Evolutionary conservation across 2,113 vertebrate species (phyloP), one percentile per base, ranked within the genome.

Genomic region (Anolis carolinensis): DNA sequence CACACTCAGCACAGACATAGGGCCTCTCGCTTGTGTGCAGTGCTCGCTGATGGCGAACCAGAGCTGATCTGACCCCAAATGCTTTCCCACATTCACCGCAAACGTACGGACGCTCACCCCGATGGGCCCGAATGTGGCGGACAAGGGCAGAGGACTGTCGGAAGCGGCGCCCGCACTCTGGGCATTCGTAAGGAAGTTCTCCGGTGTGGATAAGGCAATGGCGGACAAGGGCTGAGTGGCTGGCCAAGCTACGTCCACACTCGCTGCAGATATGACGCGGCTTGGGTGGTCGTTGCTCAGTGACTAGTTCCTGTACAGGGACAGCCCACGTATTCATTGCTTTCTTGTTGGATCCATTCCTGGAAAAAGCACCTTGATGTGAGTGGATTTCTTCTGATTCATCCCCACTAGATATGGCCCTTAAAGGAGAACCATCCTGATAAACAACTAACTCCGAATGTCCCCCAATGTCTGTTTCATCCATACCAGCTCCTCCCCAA

Each of bases 231-330:
- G 97, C 97, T 44, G 96, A 96, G 11, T 94, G 95, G 16, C 97
- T 96, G 3, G 95, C 94, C 91, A 97, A 97, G 71, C 95, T 95
- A 88, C 97, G 97, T 2, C 96, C 96, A 1, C 97, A 97, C 21
- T 97, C 96, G 0, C 92, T 81, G 90, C 97, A 97, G 84, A 77
- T 93, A 44, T 96, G 94, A 34, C 91, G 81, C 21, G 70, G 76
- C 78, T 94, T 90, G 1, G 34, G 23, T 21, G 78, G 83, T 6
- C 21, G 65, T 21, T 59, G 74, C 79, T 86, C 32, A 2, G 39
- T 30, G 4, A 68, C 74, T 23, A 85, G 14, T 2, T 68, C 74
- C 83, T 18, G 13, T 74, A 52, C 63, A 10, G 83, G 44, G 2
- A 55, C 1, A 13, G 74, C 63, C 83, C 83, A 68, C 44, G 25